Base-by-base conservation (phyloP, 2,113 vertebrate genomes). In the Syngnathus typhle region DNA sequence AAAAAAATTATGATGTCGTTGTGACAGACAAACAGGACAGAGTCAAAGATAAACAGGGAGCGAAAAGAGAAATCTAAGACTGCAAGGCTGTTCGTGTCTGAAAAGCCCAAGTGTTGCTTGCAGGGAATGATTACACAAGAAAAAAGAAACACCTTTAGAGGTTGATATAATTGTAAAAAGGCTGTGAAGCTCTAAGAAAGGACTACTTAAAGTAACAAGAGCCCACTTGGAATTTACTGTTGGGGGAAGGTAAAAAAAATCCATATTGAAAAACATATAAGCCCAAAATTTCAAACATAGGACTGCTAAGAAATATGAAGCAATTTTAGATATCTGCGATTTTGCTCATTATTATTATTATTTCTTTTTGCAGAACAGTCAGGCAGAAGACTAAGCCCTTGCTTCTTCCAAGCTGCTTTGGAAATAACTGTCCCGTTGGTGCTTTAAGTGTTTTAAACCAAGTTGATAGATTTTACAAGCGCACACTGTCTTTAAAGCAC, bases 21-120 rank as follows among this genome's bases (percentile, higher is more conserved):
- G 56, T 16, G 37, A 44, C 54, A 61, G 74, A 65, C 68, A 60
- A 73, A 74, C 23, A 76, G 60, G 60, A 72, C 36, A 56, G 52
- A 55, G 58, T 59, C 56, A 62, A 6, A 66, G 16, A 60, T 60
- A 60, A 41, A 39, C 41, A 19, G 36, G 18, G 19, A 23, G 15
- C 27, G 27, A 32, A 3, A 16, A 59, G 19, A 36, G 15, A 37
- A 59, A 38, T 18, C 15, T 5, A 58, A 58, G 6, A 58, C 18
- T 3, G 10, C 38, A 21, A 18, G 44, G 16, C 19, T 41, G 18
- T 60, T 10, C n/a, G 9, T 19, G 36, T 39, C 8, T 39, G 27
- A 56, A 56, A 56, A 32, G 27, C 18, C 37, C 2, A n/a, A 65
- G 13, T 56, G 27, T 8, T 15, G 64, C 64, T 65, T 47, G 72